Percentiles rank a stretch among this genome's conserved stretches.
Conservation (phyloP, 2,888 invertebrate species). For the Catocala fraxini region DNA sequence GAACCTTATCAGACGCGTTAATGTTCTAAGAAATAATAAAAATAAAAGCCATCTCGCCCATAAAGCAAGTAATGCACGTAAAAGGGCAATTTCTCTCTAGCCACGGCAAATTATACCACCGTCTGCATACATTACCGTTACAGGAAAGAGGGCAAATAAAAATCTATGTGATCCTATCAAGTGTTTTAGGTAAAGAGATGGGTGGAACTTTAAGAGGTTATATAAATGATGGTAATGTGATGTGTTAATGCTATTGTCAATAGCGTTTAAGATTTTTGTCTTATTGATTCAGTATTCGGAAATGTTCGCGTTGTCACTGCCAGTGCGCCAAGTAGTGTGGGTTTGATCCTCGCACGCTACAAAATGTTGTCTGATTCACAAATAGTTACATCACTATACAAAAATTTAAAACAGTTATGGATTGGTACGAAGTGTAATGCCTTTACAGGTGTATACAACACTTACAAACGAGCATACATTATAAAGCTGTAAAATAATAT, state of each 20-base stretch:
- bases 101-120: slow-evolving; percentile 55
- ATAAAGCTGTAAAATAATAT: too few species aligned
- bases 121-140: slow-evolving; percentile 54
- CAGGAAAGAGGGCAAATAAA: slow-evolving; percentile 50
- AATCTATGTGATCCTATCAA: slow-evolving; percentile 34
- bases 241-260: neutral
- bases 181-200: slow-evolving; percentile 18
- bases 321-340: too few species aligned
- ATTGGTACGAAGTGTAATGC: too few species aligned
- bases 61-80: slow-evolving; percentile 38
- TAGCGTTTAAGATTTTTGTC: too few species aligned
- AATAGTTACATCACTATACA: too few species aligned
- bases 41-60: slow-evolving; percentile 22
- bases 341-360: too few species aligned
- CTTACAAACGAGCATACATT: too few species aligned
- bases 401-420: too few species aligned
- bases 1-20: slow-evolving; percentile 9
- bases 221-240: slow-evolving; percentile 8
- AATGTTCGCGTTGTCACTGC: too few species aligned
- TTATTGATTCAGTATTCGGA: too few species aligned
- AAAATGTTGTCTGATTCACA: too few species aligned
- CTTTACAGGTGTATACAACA: too few species aligned
- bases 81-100: slow-evolving; percentile 42
- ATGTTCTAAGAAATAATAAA: slow-evolving; percentile 22
- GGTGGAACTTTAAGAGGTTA: slow-evolving; percentile 5